Percentiles rank a stretch among this genome's conserved stretches.
These are phyloP conservation scores for Smittia sp. DNA, from an alignment of 2,888 invertebrate species.

Conservation along the genomic window DNA sequence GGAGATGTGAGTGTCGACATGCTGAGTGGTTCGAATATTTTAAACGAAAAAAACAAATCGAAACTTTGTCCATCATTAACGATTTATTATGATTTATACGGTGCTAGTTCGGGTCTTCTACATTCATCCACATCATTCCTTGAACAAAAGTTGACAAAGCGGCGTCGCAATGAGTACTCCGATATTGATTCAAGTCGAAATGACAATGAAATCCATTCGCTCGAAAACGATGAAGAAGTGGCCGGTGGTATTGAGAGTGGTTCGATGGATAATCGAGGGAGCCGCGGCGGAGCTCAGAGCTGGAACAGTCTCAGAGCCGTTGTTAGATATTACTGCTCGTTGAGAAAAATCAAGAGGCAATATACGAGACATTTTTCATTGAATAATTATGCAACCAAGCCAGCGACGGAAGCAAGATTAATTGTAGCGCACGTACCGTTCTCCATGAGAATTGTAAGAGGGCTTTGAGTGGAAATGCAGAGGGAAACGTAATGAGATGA, in stretches of 20 bases:
- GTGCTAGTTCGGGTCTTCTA: constrained; percentile 3
- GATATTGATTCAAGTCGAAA: constrained; percentile 37
- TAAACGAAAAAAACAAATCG: not conserved
- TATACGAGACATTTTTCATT: not conserved
- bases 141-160: constrained; percentile 18
- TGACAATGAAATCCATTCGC: constrained; percentile 41
- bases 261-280: not conserved
- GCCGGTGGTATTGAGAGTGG: constrained; percentile 15
- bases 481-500: no score
- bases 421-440: not conserved
- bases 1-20: constrained; percentile 41
- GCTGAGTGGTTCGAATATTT: not conserved
- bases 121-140: constrained; percentile 23
- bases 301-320: constrained; percentile 86
- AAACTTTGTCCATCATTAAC: not conserved
- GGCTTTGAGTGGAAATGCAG: not conserved
- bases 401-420: not conserved
- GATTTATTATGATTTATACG: constrained; percentile 33
- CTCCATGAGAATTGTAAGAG: not conserved
- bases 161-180: constrained; percentile 25
- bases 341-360: constrained; percentile 87
- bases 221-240: constrained; percentile 36
- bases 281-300: constrained; percentile 51
- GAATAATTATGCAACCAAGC: not conserved
- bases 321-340: constrained; percentile 85